phyloP scores from a whole-genome alignment of 1,140 invertebrate species.

The Cephus cinctus region DNA sequence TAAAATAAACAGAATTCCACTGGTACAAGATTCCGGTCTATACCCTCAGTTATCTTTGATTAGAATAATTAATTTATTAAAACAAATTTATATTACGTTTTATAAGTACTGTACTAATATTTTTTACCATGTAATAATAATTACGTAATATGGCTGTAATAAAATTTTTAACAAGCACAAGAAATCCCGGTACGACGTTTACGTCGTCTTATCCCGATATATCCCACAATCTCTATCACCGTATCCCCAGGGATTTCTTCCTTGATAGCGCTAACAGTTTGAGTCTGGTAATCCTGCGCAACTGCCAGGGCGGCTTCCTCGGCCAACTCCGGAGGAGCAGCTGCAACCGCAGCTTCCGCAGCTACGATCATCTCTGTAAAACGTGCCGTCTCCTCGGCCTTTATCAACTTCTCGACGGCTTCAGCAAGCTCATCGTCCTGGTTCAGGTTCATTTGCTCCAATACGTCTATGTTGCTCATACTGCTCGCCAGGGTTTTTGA shows the following conservation, averaged over 20 bases:
- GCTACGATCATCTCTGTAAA: conserved; percentile 46
- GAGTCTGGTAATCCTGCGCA: conserved; percentile 37
- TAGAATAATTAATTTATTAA: no score
- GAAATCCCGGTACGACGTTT: no score
- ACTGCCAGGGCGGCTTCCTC: conserved; percentile 48
- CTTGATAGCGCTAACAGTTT: conserved; percentile 33
- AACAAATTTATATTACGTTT: no score
- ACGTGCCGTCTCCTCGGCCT: conserved; percentile 42
- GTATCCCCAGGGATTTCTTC: conserved; percentile 35
- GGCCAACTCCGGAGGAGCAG: conserved; percentile 43
- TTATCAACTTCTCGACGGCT: conserved; percentile 42
- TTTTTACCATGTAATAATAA: no score
- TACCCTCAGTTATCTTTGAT: no score
- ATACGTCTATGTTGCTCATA: conserved; percentile 37
- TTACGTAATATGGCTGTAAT: no score
- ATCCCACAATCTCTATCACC: conserved; percentile 48
- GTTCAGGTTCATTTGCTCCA: conserved; percentile 23
- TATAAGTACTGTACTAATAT: no score
- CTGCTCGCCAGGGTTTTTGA: conserved; percentile 17
- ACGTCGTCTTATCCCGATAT: conserved; percentile 46
- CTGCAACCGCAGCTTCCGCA: conserved; percentile 42
- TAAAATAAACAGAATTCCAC: no score
- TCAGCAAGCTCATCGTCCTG: conserved; percentile 42
- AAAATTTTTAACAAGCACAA: no score
- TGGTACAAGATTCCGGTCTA: no score